Evolutionary conservation across 2,888 invertebrate species (phyloP).

Genomic region (Isoperla grammatica): DNA sequence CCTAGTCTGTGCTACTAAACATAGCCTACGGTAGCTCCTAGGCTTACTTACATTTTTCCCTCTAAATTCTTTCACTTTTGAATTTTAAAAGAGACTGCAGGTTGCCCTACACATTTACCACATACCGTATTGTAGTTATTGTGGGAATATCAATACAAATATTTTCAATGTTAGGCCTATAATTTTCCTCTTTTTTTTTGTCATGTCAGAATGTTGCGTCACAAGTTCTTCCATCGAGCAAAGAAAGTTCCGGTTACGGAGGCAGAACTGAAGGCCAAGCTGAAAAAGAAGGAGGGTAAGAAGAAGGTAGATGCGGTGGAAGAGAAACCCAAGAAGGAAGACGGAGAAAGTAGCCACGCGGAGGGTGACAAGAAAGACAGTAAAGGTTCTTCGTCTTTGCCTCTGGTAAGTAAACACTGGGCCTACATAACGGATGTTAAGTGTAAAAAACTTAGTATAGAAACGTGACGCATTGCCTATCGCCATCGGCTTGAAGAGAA

Average conservation of each 20-base stretch:
- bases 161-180: no score
- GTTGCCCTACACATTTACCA: no score
- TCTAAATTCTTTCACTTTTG: no score
- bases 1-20: no score
- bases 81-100: no score
- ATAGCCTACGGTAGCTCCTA: not conserved
- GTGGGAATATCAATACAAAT: no score
- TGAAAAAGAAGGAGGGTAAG: constrained; percentile 46
- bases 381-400: constrained; percentile 2
- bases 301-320: constrained; percentile 45
- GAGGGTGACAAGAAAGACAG: constrained; percentile 46
- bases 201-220: constrained; percentile 64
- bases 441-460: no score
- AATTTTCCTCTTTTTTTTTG: constrained; percentile 3
- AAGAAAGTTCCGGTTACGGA: constrained; percentile 76
- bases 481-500: no score
- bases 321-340: constrained; percentile 49
- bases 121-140: no score
- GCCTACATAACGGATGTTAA: no score
- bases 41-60: no score
- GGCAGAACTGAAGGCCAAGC: constrained; percentile 50
- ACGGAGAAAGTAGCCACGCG: constrained; percentile 51
- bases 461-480: no score
- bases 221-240: constrained; percentile 94
- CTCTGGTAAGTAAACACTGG: constrained; percentile 7